Conservation (phyloP, 2,888 invertebrate genomes). For the Pachymerium ferrugineum region DNA sequence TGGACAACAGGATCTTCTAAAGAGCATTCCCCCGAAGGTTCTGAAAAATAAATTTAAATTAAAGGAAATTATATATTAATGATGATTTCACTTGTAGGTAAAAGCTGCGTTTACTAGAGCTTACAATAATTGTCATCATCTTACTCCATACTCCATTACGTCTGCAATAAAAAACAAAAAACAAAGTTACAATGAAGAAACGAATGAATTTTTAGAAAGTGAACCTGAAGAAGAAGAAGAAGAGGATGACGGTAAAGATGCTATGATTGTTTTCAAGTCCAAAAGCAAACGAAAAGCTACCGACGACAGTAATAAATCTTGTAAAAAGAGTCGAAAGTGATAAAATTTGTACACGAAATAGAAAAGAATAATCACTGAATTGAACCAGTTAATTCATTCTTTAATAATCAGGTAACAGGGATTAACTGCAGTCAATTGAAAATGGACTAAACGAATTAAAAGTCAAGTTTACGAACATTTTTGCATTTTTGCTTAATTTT, state of each 20-base stretch:
- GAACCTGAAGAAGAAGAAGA: constrained; percentile 50
- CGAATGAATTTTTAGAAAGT: constrained; percentile 30
- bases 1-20: constrained; percentile 67
- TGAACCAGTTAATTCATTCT: neutral
- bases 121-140: constrained; percentile 77
- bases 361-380: neutral
- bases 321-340: constrained; percentile 33
- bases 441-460: no score
- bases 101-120: constrained; percentile 90
- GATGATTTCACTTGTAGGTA: constrained; percentile 55
- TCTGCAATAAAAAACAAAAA: constrained; percentile 56
- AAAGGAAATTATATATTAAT: neutral
- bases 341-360: constrained; percentile 9
- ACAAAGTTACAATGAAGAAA: constrained; percentile 43
- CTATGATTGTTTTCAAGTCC: constrained; percentile 69
- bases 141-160: constrained; percentile 69
- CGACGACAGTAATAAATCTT: neutral
- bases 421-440: constrained; percentile 35
- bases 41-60: neutral
- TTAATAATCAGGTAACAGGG: no score
- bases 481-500: no score
- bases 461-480: no score
- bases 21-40: constrained; percentile 64
- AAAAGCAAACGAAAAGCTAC: neutral
- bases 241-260: constrained; percentile 62